Base-by-base conservation (phyloP, 53 echinoderm and acorn worm genomes). In the Glandiceps talaboti region DNA sequence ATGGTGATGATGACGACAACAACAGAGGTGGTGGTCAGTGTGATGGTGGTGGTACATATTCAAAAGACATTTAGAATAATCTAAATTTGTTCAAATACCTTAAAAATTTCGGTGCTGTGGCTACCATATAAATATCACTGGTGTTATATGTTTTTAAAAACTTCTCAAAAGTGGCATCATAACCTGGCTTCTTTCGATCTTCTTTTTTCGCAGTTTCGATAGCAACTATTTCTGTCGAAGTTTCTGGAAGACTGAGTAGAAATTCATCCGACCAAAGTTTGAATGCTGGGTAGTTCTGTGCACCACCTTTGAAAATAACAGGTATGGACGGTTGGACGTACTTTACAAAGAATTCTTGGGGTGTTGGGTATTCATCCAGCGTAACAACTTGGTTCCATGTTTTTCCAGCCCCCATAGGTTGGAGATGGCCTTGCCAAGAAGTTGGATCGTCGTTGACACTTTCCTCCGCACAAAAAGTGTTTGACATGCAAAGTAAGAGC, bases 121-220 rank as follows among this genome's bases (percentile, higher is more conserved):
- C 82, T 32, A 96, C 96, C 28, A 96, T 77, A 28, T 96, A 96
- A 25, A 88, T 87, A 82, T 96, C 89, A 30, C 83, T 26, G 30
- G 33, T 73, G 75, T 85, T 73, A 30, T 96, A 96, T 75, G 86
- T 86, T 10, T 90, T 81, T 14, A 96, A 30, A 74, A 96, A 96
- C 32, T 96, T 92, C 0, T 30, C 27, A 74, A 96, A 89, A 20
- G 89, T 30, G 87, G 88, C 90, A n/a, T 76, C 33, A 30, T 12
- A 76, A 14, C 33, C 29, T 14, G 87, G 89, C n/a, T 83, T 76
- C 6, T 30, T 81, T 25, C 92, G 81, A 45, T 92, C 78, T 77
- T 92, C 92, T 33, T 91, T 86, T 79, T 90, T 96, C 33, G 86
- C 77, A 1, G 72, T 73, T 74, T 96, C 92, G 25, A 96, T 88